Evolutionary conservation across 2,888 invertebrate species (phyloP), one percentile per base, ranked within the genome.

Genomic region (Callosobruchus maculatus): DNA sequence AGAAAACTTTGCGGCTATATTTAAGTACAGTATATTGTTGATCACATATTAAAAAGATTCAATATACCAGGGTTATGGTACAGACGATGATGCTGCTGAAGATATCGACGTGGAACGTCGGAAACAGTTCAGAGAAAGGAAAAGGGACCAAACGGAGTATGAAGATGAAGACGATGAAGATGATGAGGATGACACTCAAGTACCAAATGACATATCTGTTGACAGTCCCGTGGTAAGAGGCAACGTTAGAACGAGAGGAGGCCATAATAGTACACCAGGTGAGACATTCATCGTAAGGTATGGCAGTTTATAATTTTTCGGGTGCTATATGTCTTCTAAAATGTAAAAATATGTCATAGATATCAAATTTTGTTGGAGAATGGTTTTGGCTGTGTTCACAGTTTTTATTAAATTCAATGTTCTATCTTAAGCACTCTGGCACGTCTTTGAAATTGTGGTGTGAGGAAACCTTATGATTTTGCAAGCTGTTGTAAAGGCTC

Each of bases 61-160:
- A 82, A 26, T 13, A 20, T 22, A 4, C 21, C 21, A 68, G 76
- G 84, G 83, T 69, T 84, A 85, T 74, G 84, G 84, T 70, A 83
- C 84, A 7, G 85, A 84, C 73, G 84, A 85, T 73, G 84, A 85
- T 21, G 79, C 78, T 20, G 75, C 68, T 5, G 69, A 74, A 68
- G 78, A 73, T 69, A 73, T 77, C 5, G 74, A 78, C 71, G 66
- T 75, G 69, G 21, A 71, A 26, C 30, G 21, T 2, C 1, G 26
- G 13, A 70, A 70, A 9, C 20, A 9, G 20, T 26, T 22, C 70
- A 22, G 26, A 71, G 22, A 18, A 30, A 20, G 22, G 30, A 71
- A 21, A 13, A 20, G 2, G 2, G 26, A 30, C 20, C n/a, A 71
- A 13, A 49, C 72, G 31, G 74, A 77, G 1, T 68, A 21, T 9